Conservation (phyloP, 2,113 vertebrate genomes). For the Heteronetta atricapilla region DNA sequence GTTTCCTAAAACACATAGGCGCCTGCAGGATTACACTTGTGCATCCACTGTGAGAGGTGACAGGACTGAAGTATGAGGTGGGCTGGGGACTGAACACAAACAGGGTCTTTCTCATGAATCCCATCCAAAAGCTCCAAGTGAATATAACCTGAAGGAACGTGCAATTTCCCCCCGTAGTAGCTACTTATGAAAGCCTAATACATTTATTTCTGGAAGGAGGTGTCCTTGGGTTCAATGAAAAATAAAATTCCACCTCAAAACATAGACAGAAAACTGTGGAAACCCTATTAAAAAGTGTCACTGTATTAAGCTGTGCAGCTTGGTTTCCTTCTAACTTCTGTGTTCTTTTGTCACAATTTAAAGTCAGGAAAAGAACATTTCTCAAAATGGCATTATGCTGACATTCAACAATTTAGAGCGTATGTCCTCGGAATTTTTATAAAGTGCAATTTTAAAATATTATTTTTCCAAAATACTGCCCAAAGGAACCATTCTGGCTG, state of each 20-base stretch:
- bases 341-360: not conserved
- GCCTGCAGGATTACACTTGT: not conserved
- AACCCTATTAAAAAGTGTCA: not conserved
- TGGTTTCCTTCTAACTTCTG: not conserved
- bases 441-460: slow-evolving; percentile 56
- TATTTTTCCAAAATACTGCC: slow-evolving; percentile 51
- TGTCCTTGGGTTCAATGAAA: not conserved
- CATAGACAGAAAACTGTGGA: not conserved
- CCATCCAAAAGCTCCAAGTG: not conserved
- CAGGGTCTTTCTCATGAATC: not conserved
- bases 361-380: not conserved
- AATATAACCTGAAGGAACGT: not conserved
- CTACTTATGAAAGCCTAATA: not conserved
- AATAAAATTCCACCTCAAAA: not conserved
- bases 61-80: not conserved
- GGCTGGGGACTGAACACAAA: not conserved
- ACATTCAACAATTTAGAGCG: not conserved
- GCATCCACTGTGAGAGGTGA: not conserved
- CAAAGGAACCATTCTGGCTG: slow-evolving; percentile 43
- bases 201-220: not conserved
- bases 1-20: not conserved
- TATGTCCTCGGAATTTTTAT: slow-evolving; percentile 29
- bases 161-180: not conserved
- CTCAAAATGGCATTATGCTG: not conserved
- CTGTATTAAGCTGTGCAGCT: not conserved